phyloP scores from a whole-genome alignment of 2,888 invertebrate genomes.

The Leptarthrus brevirostris region DNA sequence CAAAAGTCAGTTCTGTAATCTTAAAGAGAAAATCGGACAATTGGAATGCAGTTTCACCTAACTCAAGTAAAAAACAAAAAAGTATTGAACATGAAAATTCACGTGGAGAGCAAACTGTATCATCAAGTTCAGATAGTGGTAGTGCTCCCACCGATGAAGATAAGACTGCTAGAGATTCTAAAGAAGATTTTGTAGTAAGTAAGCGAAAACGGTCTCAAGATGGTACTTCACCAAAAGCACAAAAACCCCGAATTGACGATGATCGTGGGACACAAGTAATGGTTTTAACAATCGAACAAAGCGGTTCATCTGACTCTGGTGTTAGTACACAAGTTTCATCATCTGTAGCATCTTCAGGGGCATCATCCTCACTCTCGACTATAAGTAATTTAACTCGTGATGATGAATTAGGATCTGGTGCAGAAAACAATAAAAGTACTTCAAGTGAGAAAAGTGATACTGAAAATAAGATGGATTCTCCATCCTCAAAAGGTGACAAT shows the following conservation, averaged over 20 bases:
- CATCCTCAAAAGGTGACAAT: not conserved
- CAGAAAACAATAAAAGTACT: not conserved
- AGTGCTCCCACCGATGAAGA: not conserved
- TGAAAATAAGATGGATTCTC: not conserved
- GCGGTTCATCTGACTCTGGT: not conserved
- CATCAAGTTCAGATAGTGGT: slow-evolving; percentile 15
- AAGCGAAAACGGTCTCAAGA: slow-evolving; percentile 50
- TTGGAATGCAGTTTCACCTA: slow-evolving; percentile 50
- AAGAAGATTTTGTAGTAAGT: slow-evolving; percentile 4
- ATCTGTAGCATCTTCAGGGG: not conserved
- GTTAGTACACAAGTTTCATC: not conserved
- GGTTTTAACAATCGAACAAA: not conserved
- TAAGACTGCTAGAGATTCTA: not conserved
- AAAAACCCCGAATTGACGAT: slow-evolving; percentile 26
- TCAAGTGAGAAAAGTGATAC: not conserved
- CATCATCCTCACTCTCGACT: not conserved
- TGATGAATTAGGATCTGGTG: not conserved
- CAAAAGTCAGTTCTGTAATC: slow-evolving; percentile 62
- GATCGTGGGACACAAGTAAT: slow-evolving; percentile 13
- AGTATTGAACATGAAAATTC: not conserved
- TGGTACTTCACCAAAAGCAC: slow-evolving; percentile 6
- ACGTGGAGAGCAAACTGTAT: slow-evolving; percentile 12
- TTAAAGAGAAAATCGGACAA: slow-evolving; percentile 63
- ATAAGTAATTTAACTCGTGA: not conserved
- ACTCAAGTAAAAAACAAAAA: slow-evolving; percentile 46